Evolutionary conservation across 1,140 invertebrate genomes (phyloP).

Genomic region (Aphelinus certus): DNA sequence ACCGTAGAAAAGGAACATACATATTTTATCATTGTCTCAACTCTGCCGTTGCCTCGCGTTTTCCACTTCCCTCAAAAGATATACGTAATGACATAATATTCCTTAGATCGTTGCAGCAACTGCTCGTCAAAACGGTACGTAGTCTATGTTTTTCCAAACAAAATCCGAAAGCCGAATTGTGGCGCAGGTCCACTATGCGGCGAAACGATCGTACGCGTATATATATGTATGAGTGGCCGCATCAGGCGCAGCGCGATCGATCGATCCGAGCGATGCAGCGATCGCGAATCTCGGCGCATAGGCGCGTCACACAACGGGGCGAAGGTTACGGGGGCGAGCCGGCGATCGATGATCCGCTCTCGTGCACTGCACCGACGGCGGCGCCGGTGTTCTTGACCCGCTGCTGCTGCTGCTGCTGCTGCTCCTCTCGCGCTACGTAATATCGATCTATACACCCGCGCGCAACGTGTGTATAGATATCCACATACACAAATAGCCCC

Average conservation of each 20-base stretch:
- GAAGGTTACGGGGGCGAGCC: slow-evolving; percentile 11
- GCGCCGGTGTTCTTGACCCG: slow-evolving; percentile 47
- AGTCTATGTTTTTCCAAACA: too few relatives aligned
- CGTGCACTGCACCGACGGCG: slow-evolving; percentile 35
- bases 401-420: slow-evolving; percentile 40
- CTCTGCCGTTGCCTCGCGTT: too few relatives aligned
- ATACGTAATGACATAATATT: too few relatives aligned
- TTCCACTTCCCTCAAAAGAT: too few relatives aligned
- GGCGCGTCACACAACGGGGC: neutral
- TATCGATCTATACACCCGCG: slow-evolving; percentile 10
- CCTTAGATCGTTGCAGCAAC: too few relatives aligned
- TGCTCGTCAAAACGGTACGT: too few relatives aligned
- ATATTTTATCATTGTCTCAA: too few relatives aligned
- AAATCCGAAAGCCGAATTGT: too few relatives aligned
- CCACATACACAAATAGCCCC: neutral
- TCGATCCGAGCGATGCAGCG: neutral
- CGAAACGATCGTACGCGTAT: neutral
- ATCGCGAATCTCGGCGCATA: neutral
- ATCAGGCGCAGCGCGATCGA: neutral
- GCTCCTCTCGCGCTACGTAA: slow-evolving; percentile 15
- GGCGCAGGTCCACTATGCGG: too few relatives aligned
- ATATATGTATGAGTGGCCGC: slow-evolving; percentile 9
- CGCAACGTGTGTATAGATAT: neutral
- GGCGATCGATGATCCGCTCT: slow-evolving; percentile 42
- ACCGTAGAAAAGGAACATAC: too few relatives aligned